Evolutionary conservation across 2,113 vertebrate genomes (phyloP).

Genomic region (Accipiter cooperii): DNA sequence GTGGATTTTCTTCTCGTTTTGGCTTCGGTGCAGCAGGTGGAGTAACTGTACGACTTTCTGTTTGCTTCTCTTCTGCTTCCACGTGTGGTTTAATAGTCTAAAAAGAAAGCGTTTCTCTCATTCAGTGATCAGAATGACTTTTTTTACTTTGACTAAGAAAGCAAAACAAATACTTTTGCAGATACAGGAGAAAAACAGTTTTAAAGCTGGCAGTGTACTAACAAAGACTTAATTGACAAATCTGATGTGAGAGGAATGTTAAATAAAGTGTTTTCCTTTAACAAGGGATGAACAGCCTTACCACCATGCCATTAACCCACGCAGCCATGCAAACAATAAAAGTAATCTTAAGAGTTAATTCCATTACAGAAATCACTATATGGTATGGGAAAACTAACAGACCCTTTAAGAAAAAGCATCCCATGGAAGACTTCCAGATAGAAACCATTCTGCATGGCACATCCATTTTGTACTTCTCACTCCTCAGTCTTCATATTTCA

Average conservation of each 20-base stretch:
- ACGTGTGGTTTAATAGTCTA: constrained; percentile 86
- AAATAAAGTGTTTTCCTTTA: not conserved
- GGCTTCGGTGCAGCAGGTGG: constrained; percentile 84
- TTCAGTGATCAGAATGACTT: not conserved
- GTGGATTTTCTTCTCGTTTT: constrained; percentile 93
- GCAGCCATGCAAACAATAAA: not conserved
- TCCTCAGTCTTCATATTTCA: not conserved
- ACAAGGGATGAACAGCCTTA: not conserved
- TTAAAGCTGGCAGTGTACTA: not conserved
- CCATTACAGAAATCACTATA: not conserved
- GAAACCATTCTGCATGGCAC: not conserved
- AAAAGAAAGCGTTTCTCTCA: constrained; percentile 36
- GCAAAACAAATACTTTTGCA: not conserved
- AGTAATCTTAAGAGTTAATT: not conserved
- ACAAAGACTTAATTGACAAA: not conserved
- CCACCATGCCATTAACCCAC: not conserved
- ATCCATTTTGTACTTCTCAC: not conserved
- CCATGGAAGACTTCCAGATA: not conserved
- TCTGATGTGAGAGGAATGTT: not conserved
- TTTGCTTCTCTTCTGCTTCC: constrained; percentile 82
- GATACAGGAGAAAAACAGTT: not conserved
- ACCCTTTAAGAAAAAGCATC: not conserved
- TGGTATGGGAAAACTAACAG: not conserved
- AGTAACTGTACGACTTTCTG: constrained; percentile 78
- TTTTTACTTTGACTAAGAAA: not conserved